Base-by-base conservation (phyloP, 2,888 invertebrate genomes). In the Hoplodrina blanda region DNA sequence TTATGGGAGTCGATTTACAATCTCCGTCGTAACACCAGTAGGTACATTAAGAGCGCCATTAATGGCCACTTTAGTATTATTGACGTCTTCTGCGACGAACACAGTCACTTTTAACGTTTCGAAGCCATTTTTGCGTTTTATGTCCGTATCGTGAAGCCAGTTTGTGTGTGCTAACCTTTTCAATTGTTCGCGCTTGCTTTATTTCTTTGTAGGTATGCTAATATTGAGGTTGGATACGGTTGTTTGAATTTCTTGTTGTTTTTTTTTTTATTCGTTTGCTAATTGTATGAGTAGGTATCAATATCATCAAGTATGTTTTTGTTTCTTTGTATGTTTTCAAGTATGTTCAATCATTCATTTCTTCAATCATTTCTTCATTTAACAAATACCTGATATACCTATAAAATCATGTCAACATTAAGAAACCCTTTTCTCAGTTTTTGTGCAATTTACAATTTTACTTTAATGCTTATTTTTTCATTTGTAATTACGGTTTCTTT, bases 1-100 rank as follows among this genome's bases (percentile, higher is more conserved):
- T 92, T 91, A 92, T 89, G 82, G 73, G 69, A 74, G 86, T 85
- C 89, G 89, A 91, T 92, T 92, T 92, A 92, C 90, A 92, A 90
- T 91, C 90, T 88, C 63, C 83, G 82, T 87, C 88, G 89, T 92
- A 88, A 91, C 85, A 76, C 82, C 82, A 84, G 77, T 80, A 80
- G 80, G 79, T 83, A 85, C 78, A 81, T 80, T 80, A 73, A 82
- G 57, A 69, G 69, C 55, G 60, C 71, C 61, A 84, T 87, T 88
- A 87, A 91, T 90, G 86, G 91, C 84, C 87, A 89, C 89, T 93
- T 91, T 86, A 87, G 82, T 90, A 87, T 93, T 93, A 94, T 93
- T 91, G 91, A 89, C 91, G 74, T 81, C 81, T 88, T 83, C 84
- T 86, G 86, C 87, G 80, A 85, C 87, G 84, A 87, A 87, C 83